phyloP scores from a whole-genome alignment of 2,797 vertebrate species.

The Gobio occitaniae region DNA sequence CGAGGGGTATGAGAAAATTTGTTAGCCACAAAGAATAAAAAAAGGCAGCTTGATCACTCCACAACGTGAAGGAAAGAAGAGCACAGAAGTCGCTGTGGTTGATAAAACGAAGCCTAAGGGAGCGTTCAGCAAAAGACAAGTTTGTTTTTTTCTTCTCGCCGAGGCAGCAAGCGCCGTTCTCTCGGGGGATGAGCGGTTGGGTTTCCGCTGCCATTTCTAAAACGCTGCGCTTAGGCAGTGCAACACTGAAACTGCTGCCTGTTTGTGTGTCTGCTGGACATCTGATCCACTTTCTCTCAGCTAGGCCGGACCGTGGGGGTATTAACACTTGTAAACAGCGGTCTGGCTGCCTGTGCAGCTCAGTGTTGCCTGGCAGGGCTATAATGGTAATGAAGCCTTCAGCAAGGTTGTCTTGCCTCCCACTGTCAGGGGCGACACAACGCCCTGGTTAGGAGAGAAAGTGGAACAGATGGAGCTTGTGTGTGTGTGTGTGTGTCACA shows the following conservation, averaged over 20 bases:
- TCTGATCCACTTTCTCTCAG: constrained; percentile 18
- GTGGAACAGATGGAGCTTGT: constrained; percentile 58
- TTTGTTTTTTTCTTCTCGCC: constrained; percentile 55
- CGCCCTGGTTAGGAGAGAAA: constrained; percentile 40
- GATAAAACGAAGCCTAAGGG: constrained; percentile 57
- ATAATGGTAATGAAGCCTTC: constrained; percentile 69
- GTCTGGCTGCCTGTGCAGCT: constrained; percentile 58
- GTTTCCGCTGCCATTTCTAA: constrained; percentile 41
- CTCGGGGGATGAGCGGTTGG: constrained; percentile 52
- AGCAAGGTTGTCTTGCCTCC: constrained; percentile 60
- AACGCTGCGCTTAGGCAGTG: constrained; percentile 3
- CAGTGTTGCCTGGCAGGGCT: constrained; percentile 64
- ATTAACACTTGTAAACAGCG: constrained; percentile 59
- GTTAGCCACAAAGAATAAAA: constrained; percentile 37
- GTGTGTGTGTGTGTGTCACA: constrained; percentile 55
- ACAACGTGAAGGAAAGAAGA: constrained; percentile 51
- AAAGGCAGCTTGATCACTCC: constrained; percentile 54
- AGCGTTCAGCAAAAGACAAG: constrained; percentile 51
- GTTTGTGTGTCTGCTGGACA: constrained; percentile 33
- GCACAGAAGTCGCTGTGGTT: constrained; percentile 53
- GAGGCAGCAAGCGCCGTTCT: constrained; percentile 37
- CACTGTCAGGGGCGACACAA: constrained; percentile 58
- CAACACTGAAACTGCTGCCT: neutral
- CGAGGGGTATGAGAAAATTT: constrained; percentile 41
- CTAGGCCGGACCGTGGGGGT: constrained; percentile 43